These are phyloP conservation scores for Oegoconia quadripuncta DNA, from an alignment of 2,888 invertebrate genomes.

Conservation along the genomic window DNA sequence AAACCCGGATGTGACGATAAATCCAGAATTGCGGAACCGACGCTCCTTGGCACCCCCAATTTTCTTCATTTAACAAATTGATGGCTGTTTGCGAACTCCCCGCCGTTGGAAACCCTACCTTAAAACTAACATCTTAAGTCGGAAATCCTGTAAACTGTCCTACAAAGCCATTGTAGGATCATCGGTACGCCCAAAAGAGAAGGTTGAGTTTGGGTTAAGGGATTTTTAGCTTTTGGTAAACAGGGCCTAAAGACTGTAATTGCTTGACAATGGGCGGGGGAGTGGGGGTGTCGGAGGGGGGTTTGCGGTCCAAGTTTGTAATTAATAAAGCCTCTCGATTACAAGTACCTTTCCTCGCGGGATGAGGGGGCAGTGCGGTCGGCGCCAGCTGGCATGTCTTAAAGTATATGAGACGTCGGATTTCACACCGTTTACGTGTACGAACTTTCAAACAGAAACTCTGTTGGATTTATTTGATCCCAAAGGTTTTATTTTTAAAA, in stretches of 20 bases:
- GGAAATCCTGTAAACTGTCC: slow-evolving; percentile 33
- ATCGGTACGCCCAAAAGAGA: slow-evolving; percentile 74
- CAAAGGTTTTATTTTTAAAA: no score
- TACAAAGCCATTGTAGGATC: slow-evolving; percentile 22
- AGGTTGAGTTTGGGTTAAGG: slow-evolving; percentile 58
- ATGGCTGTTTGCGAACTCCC: slow-evolving; percentile 48
- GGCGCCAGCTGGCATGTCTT: neutral
- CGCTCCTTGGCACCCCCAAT: slow-evolving; percentile 9
- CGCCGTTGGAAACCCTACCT: slow-evolving; percentile 34
- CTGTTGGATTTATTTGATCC: no score
- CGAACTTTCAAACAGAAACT: no score
- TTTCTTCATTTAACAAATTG: slow-evolving; percentile 76
- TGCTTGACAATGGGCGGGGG: slow-evolving; percentile 36
- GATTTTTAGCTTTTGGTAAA: slow-evolving; percentile 64
- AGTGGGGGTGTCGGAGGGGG: slow-evolving; percentile 29
- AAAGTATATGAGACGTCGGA: no score
- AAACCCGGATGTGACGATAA: no score
- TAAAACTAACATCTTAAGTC: slow-evolving; percentile 36
- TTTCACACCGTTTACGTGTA: no score
- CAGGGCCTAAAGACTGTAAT: slow-evolving; percentile 54
- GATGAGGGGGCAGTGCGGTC: slow-evolving; percentile 35
- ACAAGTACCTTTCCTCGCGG: slow-evolving; percentile 73
- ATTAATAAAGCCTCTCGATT: slow-evolving; percentile 78
- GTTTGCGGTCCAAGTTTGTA: slow-evolving; percentile 75
- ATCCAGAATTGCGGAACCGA: no score